phyloP scores from a whole-genome alignment of 2,113 vertebrate species.

The Solea solea region DNA sequence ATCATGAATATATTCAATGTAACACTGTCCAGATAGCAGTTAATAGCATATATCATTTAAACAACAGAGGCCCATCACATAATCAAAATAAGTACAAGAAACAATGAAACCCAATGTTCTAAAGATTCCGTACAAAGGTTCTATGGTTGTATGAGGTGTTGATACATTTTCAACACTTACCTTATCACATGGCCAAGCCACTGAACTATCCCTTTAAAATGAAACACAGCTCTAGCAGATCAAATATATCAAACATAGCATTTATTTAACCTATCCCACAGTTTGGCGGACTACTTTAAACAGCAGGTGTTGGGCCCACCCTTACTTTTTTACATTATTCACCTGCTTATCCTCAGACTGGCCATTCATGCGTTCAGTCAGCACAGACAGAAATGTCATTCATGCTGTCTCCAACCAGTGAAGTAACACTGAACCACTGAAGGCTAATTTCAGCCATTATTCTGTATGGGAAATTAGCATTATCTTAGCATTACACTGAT shows the following conservation, averaged over 20 bases:
- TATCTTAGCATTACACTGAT: slow-evolving; percentile 81
- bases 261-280: not conserved
- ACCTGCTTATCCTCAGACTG: slow-evolving; percentile 14
- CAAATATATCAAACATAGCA: too few relatives aligned
- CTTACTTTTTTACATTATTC: slow-evolving; percentile 10
- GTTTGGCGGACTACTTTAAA: not conserved
- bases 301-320: not conserved
- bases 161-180: too few relatives aligned
- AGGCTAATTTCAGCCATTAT: slow-evolving; percentile 55
- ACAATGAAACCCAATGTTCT: slow-evolving; percentile 22
- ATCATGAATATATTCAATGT: slow-evolving; percentile 39
- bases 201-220: too few relatives aligned
- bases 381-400: not conserved
- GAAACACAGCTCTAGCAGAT: too few relatives aligned
- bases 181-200: too few relatives aligned
- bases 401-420: too few relatives aligned
- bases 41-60: slow-evolving; percentile 40
- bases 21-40: slow-evolving; percentile 24
- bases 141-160: not conserved
- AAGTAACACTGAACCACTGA: slow-evolving; percentile 11
- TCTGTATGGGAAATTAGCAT: slow-evolving; percentile 77
- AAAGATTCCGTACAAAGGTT: too few relatives aligned
- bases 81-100: slow-evolving; percentile 21
- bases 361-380: slow-evolving; percentile 19
- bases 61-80: slow-evolving; percentile 23